Base-by-base conservation (phyloP, 2,888 invertebrate genomes). In the Gnatocerus cornutus region DNA sequence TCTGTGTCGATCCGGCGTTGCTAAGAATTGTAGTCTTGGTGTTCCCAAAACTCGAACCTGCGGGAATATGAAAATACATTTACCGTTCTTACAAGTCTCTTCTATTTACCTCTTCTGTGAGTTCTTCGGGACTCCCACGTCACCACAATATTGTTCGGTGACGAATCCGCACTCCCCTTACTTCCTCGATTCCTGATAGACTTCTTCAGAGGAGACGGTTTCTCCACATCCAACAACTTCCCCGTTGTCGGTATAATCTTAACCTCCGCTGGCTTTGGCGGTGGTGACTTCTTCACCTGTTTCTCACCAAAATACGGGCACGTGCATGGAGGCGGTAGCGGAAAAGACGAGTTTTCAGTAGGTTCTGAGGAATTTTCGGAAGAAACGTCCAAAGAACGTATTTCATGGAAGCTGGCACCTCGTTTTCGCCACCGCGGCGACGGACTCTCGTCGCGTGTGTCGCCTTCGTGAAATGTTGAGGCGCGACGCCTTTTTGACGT, bases 231-330 rank as follows among this genome's bases (percentile, higher is more conserved):
- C 9, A 81, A 63, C 14, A 79, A 71, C 64, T 78, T 80, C 0
- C 72, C 69, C 4, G 64, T 45, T 27, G 74, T 80, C 3, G 86
- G 83, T 13, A 88, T 82, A n/a, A 88, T 87, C 78, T 86, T 87
- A 1, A 89, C 86, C 73, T 89, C 89, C 1, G 86, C 83, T 0
- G 86, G 84, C 45, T 85, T 85, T 1, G 84, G 82, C 2, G 79
- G 82, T 59, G 79, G 83, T 72, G 84, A 85, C 76, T 76, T 87
- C 66, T 89, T 86, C 73, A 88, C 83, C 13, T 90, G 89, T 1
- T 90, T 89, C 71, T 91, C 89, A 0, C 94, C 93, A 78, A 94
- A 93, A 77, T 94, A 94, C 0, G 93, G 93, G 78, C 94, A 93
- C 0, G 93, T 93, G 81, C 93, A 94, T 0, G 93, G 92, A 0